A percentile compares a stretch with the other conserved stretches of the same genome.
Conservation (phyloP, 2,797 vertebrate species). For the Paramormyrops hopkinsi region DNA sequence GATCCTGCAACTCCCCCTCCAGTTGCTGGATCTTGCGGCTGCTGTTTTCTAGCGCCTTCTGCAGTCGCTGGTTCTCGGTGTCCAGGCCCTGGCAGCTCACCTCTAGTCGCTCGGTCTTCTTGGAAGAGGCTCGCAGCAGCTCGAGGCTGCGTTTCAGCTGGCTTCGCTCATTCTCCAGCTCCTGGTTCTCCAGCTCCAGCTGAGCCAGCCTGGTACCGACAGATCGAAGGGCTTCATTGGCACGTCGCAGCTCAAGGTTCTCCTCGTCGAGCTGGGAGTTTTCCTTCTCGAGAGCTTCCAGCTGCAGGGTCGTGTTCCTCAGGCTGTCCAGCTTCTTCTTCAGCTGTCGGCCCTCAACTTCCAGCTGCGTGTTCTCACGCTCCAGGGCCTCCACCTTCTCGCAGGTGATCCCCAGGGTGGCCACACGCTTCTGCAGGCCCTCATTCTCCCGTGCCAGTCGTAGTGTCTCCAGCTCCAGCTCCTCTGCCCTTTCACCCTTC, state of each 20-base stretch:
- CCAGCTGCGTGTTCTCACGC: constrained; percentile 85
- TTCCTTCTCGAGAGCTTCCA: constrained; percentile 89
- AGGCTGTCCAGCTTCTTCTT: constrained; percentile 84
- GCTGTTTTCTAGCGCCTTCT: constrained; percentile 92
- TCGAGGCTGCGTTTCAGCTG: constrained; percentile 86
- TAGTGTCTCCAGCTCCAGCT: constrained; percentile 77
- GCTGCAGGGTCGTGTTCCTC: constrained; percentile 82
- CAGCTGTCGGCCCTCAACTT: constrained; percentile 78
- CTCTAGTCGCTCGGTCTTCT: constrained; percentile 90
- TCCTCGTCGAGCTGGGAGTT: constrained; percentile 88
- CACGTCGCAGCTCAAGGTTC: constrained; percentile 82
- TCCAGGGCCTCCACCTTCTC: constrained; percentile 83
- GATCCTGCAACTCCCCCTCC: constrained; percentile 84
- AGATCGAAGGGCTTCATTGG: constrained; percentile 76
- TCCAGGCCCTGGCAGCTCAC: constrained; percentile 94
- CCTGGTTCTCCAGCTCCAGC: constrained; percentile 85
- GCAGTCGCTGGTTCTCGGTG: constrained; percentile 91
- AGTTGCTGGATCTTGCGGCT: constrained; percentile 92
- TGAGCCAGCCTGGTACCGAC: constrained; percentile 78
- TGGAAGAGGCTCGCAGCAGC: constrained; percentile 85
- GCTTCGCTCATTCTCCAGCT: constrained; percentile 85
- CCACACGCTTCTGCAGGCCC: constrained; percentile 82
- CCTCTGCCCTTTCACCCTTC: constrained; percentile 83
- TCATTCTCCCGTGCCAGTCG: constrained; percentile 87
- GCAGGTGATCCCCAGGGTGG: constrained; percentile 84